Evolutionary conservation across 2,113 vertebrate genomes (phyloP), one percentile per base, ranked within the genome.

Genomic region (Scophthalmus maximus): DNA sequence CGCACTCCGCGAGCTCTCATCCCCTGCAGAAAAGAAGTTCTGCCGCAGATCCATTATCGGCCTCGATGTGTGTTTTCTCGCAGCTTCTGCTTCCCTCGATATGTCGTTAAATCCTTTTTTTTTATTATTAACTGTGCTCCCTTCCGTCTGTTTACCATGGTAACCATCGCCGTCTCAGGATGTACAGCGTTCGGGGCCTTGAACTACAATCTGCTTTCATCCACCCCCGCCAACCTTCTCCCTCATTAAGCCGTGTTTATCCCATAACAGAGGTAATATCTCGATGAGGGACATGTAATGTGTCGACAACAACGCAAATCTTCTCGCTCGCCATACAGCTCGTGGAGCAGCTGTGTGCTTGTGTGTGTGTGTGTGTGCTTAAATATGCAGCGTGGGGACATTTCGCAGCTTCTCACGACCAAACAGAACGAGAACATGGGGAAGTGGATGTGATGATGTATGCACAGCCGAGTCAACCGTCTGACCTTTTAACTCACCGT

Each of bases 101-200:
- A 32, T 46, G 63, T 46, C 40, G 70, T 49, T 8, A 57, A 23
- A 52, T 26, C 27, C 32, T 36, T 18, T 10, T 17, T 49, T 2
- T 55, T 29, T 76, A 17, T n/a, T 63, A 36, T 34, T 38, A 29
- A 7, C 23, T 12, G 59, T 40, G 57, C 51, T 68, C 47, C 40
- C 61, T 46, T 52, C 22, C 20, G 62, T 50, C 57, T 1, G 2
- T 81, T 80, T 64, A 32, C 82, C 82, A 83, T 83, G 79, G 82
- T 34, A 83, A 85, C 87, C 66, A 11, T 59, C 30, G 8, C 57
- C 12, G 8, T 74, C 59, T 80, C 46, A 51, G n/a, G 22, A 65
- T 22, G 27, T 64, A 42, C 36, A 25, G 32, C 32, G 4, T 59
- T 42, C 10, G 22, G 46, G 53, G 25, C 36, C 36, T 40, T 17